Conservation (phyloP, 2,888 invertebrate genomes). For the Cremastinae sp. region DNA sequence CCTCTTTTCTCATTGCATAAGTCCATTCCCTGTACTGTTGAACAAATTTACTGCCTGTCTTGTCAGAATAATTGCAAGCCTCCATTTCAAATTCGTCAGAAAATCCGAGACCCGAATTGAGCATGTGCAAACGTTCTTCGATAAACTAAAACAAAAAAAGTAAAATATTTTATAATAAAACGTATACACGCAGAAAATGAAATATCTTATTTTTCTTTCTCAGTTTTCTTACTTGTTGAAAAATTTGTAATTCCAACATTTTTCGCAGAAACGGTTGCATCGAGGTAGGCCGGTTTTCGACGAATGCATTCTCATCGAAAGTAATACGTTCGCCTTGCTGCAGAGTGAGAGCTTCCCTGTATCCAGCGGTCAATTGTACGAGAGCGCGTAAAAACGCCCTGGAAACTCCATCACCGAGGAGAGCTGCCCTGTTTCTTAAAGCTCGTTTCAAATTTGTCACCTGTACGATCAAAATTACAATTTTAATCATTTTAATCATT, state of each 20-base stretch:
- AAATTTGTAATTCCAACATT: conserved; percentile 96
- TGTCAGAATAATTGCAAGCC: conserved; percentile 87
- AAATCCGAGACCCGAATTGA: conserved; percentile 95
- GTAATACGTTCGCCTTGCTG: conserved; percentile 88
- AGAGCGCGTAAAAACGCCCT: conserved; percentile 95
- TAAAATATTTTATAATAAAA: conserved; percentile 20
- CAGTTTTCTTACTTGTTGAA: conserved; percentile 88
- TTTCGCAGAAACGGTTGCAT: conserved; percentile 94
- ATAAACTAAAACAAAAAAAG: conserved; percentile 86
- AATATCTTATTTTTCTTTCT: conserved; percentile 9
- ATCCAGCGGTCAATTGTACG: conserved; percentile 96
- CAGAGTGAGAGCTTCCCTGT: conserved; percentile 93
- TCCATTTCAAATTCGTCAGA: conserved; percentile 98
- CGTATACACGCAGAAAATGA: no score
- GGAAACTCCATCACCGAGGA: conserved; percentile 95
- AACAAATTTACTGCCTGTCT: conserved; percentile 84
- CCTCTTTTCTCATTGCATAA: conserved; percentile 89
- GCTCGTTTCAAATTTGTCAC: conserved; percentile 88
- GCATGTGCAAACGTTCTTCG: conserved; percentile 94
- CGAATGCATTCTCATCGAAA: conserved; percentile 93
- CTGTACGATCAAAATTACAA: conserved; percentile 79
- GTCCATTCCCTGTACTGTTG: conserved; percentile 92
- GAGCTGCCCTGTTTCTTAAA: conserved; percentile 88
- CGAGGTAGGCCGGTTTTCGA: conserved; percentile 90
- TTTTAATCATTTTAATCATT: no score